A percentile compares a stretch with the other conserved stretches of the same genome.
phyloP scores from a whole-genome alignment of 2,113 vertebrate genomes.

The Hyla sarda region DNA sequence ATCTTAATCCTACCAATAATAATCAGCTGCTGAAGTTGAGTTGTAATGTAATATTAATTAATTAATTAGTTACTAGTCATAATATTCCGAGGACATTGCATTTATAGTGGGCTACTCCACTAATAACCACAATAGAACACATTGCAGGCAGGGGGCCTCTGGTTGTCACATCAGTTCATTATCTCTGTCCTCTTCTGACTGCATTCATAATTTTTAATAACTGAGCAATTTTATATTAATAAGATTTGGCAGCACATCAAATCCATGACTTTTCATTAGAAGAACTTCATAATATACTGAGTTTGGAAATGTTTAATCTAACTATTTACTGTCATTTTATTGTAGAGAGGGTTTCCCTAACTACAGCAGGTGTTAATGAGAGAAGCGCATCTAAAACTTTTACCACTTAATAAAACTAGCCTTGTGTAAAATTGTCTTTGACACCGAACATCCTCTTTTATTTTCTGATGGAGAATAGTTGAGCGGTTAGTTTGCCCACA shows the following conservation, averaged over 20 bases:
- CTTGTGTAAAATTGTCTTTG: not conserved
- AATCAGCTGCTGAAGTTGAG: no score
- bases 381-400: not conserved
- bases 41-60: no score
- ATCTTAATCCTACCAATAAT: no score
- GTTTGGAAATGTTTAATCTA: not conserved
- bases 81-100: not conserved
- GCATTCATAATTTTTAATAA: slow-evolving; percentile 15
- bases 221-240: slow-evolving; percentile 32
- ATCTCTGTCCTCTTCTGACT: not conserved
- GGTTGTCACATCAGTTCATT: slow-evolving; percentile 1
- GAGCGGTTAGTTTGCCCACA: not conserved
- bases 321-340: not conserved
- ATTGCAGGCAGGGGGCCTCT: not conserved
- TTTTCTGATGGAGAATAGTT: not conserved
- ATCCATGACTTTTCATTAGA: not conserved
- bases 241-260: slow-evolving; percentile 18
- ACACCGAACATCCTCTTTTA: not conserved
- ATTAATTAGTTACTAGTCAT: not conserved
- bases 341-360: not conserved
- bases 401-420: not conserved
- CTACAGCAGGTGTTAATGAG: slow-evolving; percentile 27
- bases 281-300: slow-evolving; percentile 2
- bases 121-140: not conserved
- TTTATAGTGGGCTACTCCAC: not conserved